These are phyloP conservation scores for Hydrotaea diabolus DNA, from an alignment of 2,888 invertebrate genomes.

Conservation along the genomic window DNA sequence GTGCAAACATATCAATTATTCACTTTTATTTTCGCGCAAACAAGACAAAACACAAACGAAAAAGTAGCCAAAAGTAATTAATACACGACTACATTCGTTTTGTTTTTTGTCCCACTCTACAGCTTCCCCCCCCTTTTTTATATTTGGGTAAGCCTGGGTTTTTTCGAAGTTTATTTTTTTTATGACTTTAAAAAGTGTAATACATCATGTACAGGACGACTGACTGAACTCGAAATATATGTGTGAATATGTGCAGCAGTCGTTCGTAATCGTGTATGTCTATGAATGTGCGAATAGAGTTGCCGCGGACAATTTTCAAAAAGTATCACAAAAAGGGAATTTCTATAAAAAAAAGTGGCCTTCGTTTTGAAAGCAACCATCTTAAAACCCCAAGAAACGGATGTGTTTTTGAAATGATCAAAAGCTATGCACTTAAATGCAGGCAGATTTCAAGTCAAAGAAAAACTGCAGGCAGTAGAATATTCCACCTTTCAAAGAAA, in stretches of 20 bases:
- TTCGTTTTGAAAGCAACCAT: too few species aligned
- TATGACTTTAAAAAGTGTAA: conserved; percentile 7
- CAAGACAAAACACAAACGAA: conserved; percentile 3
- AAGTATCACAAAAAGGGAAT: too few species aligned
- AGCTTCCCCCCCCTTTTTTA: not conserved
- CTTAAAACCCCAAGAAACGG: too few species aligned
- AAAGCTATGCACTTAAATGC: too few species aligned
- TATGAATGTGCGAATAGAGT: conserved; percentile 15
- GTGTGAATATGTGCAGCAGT: not conserved
- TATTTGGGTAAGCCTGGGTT: not conserved
- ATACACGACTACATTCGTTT: conserved; percentile 22
- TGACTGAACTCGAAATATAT: not conserved
- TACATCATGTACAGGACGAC: conserved; percentile 9
- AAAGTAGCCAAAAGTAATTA: conserved; percentile 57
- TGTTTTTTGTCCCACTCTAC: too few species aligned
- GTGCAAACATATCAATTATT: conserved; percentile 64
- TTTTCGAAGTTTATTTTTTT: not conserved
- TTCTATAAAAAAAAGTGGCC: too few species aligned
- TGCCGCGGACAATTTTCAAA: too few species aligned
- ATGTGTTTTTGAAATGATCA: too few species aligned
- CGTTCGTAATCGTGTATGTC: not conserved
- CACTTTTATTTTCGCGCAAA: conserved; percentile 28
- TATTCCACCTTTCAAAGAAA: too few species aligned
- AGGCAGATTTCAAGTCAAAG: too few species aligned
- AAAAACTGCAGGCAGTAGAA: too few species aligned